These are phyloP conservation scores for Cecropterus lyciades DNA, from an alignment of 1,140 invertebrate genomes.

Conservation along the genomic window DNA sequence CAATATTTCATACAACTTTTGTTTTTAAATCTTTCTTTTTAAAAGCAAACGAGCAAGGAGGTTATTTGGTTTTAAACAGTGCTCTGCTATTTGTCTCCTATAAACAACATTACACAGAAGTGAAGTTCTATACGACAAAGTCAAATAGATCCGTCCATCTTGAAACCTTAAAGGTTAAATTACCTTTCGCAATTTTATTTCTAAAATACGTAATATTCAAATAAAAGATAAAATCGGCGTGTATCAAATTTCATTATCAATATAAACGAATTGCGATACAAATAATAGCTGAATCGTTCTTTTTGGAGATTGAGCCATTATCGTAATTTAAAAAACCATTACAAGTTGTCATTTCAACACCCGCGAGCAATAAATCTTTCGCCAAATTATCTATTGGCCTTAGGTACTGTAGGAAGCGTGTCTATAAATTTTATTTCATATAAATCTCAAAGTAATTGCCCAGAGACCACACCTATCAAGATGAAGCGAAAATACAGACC, in stretches of 20 bases:
- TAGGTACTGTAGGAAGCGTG: conserved; percentile 41
- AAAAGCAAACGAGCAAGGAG: too few relatives aligned
- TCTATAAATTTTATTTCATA: conserved; percentile 49
- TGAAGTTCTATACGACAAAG: too few relatives aligned
- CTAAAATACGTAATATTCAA: neutral
- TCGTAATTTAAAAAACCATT: conserved; percentile 45
- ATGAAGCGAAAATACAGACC: conserved; percentile 43
- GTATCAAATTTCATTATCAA: conserved; percentile 13
- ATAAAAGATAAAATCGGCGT: conserved; percentile 6
- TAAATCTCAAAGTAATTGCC: conserved; percentile 55
- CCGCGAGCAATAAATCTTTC: conserved; percentile 45
- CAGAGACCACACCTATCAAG: conserved; percentile 53
- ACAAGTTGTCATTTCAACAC: conserved; percentile 45
- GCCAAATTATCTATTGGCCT: conserved; percentile 42
- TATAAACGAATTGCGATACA: conserved; percentile 27
- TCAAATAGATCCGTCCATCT: too few relatives aligned
- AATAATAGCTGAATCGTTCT: conserved; percentile 34
- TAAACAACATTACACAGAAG: too few relatives aligned
- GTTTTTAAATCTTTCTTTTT: too few relatives aligned
- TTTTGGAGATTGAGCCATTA: conserved; percentile 46
- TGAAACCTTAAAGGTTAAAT: too few relatives aligned
- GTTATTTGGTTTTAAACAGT: too few relatives aligned
- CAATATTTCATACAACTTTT: too few relatives aligned
- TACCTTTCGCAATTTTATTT: neutral
- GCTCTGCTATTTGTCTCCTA: too few relatives aligned